Evolutionary conservation across 2,888 invertebrate genomes (phyloP), one percentile per base, ranked within the genome.

Genomic region (Neoscelio sp.): DNA sequence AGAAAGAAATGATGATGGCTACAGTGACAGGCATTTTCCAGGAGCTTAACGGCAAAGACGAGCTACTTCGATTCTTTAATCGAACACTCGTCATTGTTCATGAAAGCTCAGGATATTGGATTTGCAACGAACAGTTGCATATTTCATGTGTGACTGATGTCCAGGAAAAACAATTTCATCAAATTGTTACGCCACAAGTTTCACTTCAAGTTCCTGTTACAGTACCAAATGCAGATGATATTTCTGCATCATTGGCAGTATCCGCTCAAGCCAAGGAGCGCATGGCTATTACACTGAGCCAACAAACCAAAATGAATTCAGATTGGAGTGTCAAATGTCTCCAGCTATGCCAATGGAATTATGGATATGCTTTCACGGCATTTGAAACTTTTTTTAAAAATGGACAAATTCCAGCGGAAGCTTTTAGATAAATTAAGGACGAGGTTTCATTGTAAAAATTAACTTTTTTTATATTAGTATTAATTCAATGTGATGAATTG

Each of bases 271-370:
- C n/a, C n/a, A n/a, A n/a, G n/a, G n/a, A 95, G 87, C 94, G 95
- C 89, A 95, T 97, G 93, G 91, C 95, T 0, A 90, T 93, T 78
- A 92, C 94, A 73, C 93, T 98, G 85, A 91, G 95, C 13, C 92
- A 93, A 75, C 95, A 95, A 87, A 96, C 96, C 2, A 94, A 94
- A 74, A 97, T 97, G 97, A 97, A 96, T 88, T 88, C 94, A 2
- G 93, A 94, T 65, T 97, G 95, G 95, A 95, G 96, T 52, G 80
- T 87, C 2, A 89, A 89, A 54, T 98, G 98, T 88, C 92, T 98
- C 58, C 94, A 95, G 90, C 96, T 98, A 91, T 97, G 96, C 2
- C 94, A 94, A 35, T 98, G 98, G 98, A 95, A 98, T 85, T 95
- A 94, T 84, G 94, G 95, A 80, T 92, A 94, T 82, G 97, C 98